phyloP scores from a whole-genome alignment of 2,113 vertebrate species.

The Corythoichthys intestinalis region DNA sequence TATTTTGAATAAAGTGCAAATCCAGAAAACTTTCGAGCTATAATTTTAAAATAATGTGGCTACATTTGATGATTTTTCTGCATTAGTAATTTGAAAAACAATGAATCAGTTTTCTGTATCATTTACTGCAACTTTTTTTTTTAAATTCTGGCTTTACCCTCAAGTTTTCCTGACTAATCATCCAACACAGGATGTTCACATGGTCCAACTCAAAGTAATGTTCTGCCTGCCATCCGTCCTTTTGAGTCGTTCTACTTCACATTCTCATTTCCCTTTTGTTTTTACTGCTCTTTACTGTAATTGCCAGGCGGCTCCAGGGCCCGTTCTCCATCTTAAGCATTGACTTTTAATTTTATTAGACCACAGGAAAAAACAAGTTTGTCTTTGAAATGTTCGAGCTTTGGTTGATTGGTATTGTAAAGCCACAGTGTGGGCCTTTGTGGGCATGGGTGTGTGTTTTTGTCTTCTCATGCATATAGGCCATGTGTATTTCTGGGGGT shows the following conservation, averaged over 20 bases:
- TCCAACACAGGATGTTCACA: constrained; percentile 73
- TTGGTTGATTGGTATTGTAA: constrained; percentile 72
- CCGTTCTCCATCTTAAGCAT: constrained; percentile 65
- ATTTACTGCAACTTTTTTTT: constrained; percentile 1
- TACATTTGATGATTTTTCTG: background rate
- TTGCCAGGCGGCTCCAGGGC: constrained; percentile 70
- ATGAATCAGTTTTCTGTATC: background rate
- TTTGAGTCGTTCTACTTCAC: constrained; percentile 29
- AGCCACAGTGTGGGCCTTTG: constrained; percentile 41
- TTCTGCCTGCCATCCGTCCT: constrained; percentile 26
- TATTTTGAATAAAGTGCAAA: background rate
- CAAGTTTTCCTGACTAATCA: constrained; percentile 38
- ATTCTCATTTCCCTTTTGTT: constrained; percentile 60
- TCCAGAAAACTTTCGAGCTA: background rate
- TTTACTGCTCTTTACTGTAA: constrained; percentile 74
- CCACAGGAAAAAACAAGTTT: constrained; percentile 82
- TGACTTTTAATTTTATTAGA: constrained; percentile 79
- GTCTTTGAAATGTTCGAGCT: constrained; percentile 78
- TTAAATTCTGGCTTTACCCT: constrained; percentile 8
- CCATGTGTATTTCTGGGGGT: constrained; percentile 47
- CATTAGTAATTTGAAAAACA: background rate
- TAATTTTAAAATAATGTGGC: background rate
- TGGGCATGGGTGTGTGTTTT: constrained; percentile 17
- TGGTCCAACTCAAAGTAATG: constrained; percentile 84
- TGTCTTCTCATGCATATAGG: constrained; percentile 20